Conservation (phyloP, 2,888 invertebrate genomes). For the Corbicula japonica region DNA sequence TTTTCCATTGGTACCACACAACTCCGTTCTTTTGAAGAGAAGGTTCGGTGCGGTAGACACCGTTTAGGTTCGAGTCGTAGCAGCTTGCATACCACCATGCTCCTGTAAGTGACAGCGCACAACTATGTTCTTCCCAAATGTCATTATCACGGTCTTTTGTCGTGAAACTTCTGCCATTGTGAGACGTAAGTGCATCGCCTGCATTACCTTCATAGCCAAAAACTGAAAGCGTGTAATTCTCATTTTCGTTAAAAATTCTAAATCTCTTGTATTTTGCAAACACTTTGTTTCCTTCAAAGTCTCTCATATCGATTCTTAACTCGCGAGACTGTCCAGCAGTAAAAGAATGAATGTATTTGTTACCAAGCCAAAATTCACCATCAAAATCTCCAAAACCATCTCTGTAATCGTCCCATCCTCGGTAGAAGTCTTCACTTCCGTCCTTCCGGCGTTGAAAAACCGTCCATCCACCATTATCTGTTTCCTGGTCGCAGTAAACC, state of each 20-base stretch:
- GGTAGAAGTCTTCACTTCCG: conserved; percentile 44
- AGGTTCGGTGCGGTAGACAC: conserved; percentile 68
- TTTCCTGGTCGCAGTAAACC: conserved; percentile 61
- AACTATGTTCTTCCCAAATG: conserved; percentile 19
- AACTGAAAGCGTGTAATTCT: conserved; percentile 24
- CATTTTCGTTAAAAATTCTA: conserved; percentile 17
- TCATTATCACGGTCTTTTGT: conserved; percentile 47
- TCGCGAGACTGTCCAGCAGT: conserved; percentile 18
- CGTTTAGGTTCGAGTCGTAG: conserved; percentile 81
- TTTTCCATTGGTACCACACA: conserved; percentile 80
- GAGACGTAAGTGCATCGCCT: conserved; percentile 24
- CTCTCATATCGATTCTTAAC: conserved; percentile 42
- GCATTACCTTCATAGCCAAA: conserved; percentile 37
- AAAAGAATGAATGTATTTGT: conserved; percentile 27
- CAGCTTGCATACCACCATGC: conserved; percentile 79
- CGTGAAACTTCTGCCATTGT: conserved; percentile 24
- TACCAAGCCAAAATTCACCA: conserved; percentile 54
- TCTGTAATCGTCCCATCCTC: conserved; percentile 46
- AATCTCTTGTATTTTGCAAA: conserved; percentile 44
- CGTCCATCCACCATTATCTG: conserved; percentile 65
- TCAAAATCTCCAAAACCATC: conserved; percentile 43
- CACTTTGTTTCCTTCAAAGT: conserved; percentile 21
- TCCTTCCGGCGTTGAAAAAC: conserved; percentile 52
- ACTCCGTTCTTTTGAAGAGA: conserved; percentile 62
- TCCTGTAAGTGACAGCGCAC: conserved; percentile 68